Evolutionary conservation across 2,113 vertebrate genomes (phyloP).

Genomic region (Mustela nigripes): DNA sequence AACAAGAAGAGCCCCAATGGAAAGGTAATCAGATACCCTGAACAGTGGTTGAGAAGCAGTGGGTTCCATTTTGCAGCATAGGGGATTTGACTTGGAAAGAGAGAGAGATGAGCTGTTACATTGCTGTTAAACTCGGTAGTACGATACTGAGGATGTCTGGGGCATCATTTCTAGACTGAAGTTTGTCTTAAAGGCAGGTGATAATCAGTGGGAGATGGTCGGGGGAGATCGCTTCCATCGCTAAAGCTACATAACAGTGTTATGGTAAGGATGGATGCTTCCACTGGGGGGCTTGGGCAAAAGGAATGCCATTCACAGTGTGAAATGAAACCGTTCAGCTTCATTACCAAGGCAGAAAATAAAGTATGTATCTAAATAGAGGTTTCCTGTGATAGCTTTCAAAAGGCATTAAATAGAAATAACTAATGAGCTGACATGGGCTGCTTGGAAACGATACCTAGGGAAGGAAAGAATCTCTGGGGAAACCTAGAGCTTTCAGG

Average conservation of each 20-base stretch:
- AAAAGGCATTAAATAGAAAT: constrained; percentile 47
- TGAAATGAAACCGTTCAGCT: background rate
- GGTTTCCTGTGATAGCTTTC: constrained; percentile 49
- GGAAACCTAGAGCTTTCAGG: constrained; percentile 72
- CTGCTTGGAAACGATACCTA: constrained; percentile 41
- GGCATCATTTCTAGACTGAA: background rate
- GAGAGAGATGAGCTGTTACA: background rate
- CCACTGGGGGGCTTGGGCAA: background rate
- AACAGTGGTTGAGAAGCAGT: background rate
- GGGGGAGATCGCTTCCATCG: background rate
- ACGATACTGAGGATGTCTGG: background rate
- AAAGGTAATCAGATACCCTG: constrained; percentile 91
- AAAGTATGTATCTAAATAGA: constrained; percentile 7
- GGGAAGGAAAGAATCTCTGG: constrained; percentile 67
- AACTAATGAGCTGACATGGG: constrained; percentile 1
- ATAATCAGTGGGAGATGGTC: background rate
- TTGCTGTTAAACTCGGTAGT: background rate
- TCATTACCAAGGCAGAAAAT: constrained; percentile 46
- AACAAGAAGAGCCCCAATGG: constrained; percentile 95
- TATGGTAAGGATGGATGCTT: background rate
- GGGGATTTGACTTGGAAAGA: background rate
- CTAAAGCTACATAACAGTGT: background rate
- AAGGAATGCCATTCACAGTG: constrained; percentile 41
- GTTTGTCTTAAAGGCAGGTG: background rate
- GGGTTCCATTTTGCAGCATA: background rate